Conservation (phyloP, 2,797 vertebrate genomes). For the Acanthiza pusilla region DNA sequence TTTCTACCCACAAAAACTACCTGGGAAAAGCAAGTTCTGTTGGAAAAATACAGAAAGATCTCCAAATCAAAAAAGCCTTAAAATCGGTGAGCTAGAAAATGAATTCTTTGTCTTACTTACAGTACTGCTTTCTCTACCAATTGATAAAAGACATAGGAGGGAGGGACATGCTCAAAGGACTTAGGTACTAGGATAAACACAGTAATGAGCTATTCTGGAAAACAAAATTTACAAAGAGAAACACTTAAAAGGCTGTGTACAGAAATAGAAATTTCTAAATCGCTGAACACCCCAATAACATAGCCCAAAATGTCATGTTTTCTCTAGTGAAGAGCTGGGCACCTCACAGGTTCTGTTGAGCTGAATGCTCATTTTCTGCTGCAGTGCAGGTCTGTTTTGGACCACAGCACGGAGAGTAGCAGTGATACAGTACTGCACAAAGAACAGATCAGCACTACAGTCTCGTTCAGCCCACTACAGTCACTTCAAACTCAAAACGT, state of each 20-base stretch:
- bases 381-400: conserved; percentile 45
- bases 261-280: not conserved
- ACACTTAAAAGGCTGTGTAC: not conserved
- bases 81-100: not conserved
- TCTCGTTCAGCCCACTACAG: not conserved
- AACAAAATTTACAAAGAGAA: not conserved
- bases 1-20: not conserved
- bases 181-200: not conserved
- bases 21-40: not conserved
- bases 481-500: not conserved
- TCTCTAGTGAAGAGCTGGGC: not conserved
- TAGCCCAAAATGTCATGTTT: not conserved
- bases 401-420: not conserved
- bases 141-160: not conserved
- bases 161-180: not conserved
- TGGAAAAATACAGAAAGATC: not conserved
- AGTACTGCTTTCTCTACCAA: not conserved
- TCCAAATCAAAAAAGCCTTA: not conserved
- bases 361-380: conserved; percentile 3
- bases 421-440: not conserved
- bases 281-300: not conserved
- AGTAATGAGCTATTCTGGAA: not conserved
- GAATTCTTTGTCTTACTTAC: not conserved
- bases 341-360: not conserved
- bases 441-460: not conserved